Evolutionary conservation across 2,113 vertebrate species (phyloP), one percentile per base, ranked within the genome.

Genomic region (Turnix velox): DNA sequence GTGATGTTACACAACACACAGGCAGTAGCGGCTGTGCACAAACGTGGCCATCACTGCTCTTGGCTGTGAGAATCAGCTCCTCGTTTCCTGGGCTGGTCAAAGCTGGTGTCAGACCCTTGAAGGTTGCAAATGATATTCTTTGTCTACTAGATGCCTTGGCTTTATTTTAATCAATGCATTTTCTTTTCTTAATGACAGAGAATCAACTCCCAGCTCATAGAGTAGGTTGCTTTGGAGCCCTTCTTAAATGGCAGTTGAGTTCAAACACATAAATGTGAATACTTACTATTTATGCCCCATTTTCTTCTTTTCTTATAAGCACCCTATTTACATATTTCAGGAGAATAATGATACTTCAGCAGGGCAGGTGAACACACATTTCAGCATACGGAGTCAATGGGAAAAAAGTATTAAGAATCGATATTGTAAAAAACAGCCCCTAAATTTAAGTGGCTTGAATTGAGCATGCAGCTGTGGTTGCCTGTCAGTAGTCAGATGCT

Each of bases 1-100:
- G 92, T 83, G 88, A 93, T 48, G 87, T 97, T 96, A 93, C 94
- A 94, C 94, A 97, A 97, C 75, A 27, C 83, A 61, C 90, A 93
- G 11, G 68, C 52, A 59, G 95, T 90, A 84, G 88, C 6, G 83
- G 92, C 85, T 82, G 73, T 80, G 81, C 94, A 95, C 91, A 94
- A 67, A 92, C 66, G 3, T 25, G 48, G 86, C 19, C 87, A 87
- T 58, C 74, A 83, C 72, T 87, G 87, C 8, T 4, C 63, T 72
- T 46, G 71, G 46, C 91, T 92, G 74, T 76, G 94, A 95, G 90
- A 90, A 75, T 65, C 86, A 81, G 59, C 51, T 77, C 80, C 94
- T 90, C 63, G 18, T 63, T 95, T 95, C 86, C 79, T 78, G 85
- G 48, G 76, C 76, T 95, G 69, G 80, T 73, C 25, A 2, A 22